Conservation (phyloP, 1,140 invertebrate genomes). For the Diprion similis region DNA sequence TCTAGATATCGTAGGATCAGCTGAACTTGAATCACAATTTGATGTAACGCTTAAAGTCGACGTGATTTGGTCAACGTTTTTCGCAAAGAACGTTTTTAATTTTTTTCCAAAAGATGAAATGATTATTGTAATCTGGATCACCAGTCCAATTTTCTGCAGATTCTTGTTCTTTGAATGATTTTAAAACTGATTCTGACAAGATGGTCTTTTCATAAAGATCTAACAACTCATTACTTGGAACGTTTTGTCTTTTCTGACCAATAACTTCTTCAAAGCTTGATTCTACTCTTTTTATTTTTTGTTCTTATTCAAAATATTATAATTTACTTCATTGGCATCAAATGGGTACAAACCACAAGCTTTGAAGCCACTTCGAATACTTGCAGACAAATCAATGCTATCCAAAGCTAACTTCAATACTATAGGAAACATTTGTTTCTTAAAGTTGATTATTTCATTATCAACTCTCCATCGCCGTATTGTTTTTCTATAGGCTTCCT, state of each 20-base stretch:
- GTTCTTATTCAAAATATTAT: constrained; percentile 7
- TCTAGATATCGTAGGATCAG: too few relatives aligned
- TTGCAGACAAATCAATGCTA: constrained; percentile 16
- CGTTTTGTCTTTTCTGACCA: background rate
- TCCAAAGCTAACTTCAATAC: constrained; percentile 21
- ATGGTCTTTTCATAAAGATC: background rate
- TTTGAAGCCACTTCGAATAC: constrained; percentile 19
- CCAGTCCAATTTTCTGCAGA: background rate
- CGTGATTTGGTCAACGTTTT: too few relatives aligned
- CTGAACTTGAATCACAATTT: too few relatives aligned
- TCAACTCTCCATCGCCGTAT: constrained; percentile 32
- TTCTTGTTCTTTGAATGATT: background rate
- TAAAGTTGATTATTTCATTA: constrained; percentile 19
- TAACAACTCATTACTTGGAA: background rate
- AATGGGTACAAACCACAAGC: constrained; percentile 24
- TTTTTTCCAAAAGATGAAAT: too few relatives aligned
- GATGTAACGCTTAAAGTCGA: too few relatives aligned
- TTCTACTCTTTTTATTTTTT: background rate
- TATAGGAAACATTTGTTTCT: constrained; percentile 21
- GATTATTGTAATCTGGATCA: too few relatives aligned
- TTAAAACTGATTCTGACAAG: background rate
- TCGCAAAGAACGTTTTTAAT: too few relatives aligned
- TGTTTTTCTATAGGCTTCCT: constrained; percentile 40
- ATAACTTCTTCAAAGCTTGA: background rate
- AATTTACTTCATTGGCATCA: constrained; percentile 21